phyloP scores from a whole-genome alignment of 2,797 vertebrate species.

The Spheniscus humboldti region DNA sequence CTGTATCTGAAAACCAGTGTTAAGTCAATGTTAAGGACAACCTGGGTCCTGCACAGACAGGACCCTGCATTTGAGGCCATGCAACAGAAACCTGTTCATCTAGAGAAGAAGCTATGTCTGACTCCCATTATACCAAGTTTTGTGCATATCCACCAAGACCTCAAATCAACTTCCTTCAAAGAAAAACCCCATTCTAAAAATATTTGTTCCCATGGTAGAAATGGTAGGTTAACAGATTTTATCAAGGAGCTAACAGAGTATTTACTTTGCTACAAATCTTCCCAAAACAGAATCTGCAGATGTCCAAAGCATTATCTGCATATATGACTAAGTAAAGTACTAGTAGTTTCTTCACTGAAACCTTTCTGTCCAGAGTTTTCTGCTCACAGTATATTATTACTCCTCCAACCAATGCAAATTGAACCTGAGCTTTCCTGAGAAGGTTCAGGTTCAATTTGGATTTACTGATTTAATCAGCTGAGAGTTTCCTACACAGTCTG shows the following conservation, averaged over 20 bases:
- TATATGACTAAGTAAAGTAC: background rate
- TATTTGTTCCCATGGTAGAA: background rate
- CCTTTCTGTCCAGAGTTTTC: background rate
- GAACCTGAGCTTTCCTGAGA: background rate
- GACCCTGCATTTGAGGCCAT: background rate
- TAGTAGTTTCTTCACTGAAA: background rate
- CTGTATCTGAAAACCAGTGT: background rate
- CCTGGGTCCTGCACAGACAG: background rate
- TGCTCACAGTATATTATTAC: background rate
- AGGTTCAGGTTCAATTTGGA: slow-evolving; percentile 3
- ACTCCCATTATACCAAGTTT: background rate
- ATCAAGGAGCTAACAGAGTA: background rate
- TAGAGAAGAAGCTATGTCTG: background rate
- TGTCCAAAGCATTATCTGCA: background rate
- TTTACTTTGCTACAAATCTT: background rate
- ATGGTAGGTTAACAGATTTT: background rate
- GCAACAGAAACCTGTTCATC: background rate
- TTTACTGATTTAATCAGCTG: background rate
- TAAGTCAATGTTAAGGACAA: background rate
- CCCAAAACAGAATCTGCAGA: background rate
- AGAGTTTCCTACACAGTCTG: background rate
- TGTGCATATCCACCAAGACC: background rate
- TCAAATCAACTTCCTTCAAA: background rate
- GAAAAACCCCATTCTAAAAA: background rate
- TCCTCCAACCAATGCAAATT: background rate